A percentile compares a stretch with the other conserved stretches of the same genome.
phyloP scores from a whole-genome alignment of 1,140 invertebrate genomes.

The Rhyzopertha dominica region DNA sequence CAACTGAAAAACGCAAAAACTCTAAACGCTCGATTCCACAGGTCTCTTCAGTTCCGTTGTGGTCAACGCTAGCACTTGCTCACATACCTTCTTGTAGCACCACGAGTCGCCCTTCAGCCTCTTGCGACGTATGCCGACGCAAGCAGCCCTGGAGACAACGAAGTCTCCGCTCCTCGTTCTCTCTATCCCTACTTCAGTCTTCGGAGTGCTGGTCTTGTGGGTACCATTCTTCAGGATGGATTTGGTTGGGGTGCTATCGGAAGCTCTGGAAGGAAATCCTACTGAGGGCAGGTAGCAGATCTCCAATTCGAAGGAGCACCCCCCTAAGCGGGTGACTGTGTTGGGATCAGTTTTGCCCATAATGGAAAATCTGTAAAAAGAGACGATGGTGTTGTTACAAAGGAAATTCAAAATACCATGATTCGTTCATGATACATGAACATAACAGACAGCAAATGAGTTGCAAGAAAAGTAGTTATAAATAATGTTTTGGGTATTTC shows the following conservation, averaged over 20 bases:
- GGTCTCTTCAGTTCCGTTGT: slow-evolving; percentile 42
- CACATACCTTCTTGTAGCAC: slow-evolving; percentile 82
- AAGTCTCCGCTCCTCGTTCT: slow-evolving; percentile 4
- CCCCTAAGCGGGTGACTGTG: slow-evolving; percentile 40
- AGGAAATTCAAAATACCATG: slow-evolving; percentile 18
- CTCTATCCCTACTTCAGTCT: slow-evolving; percentile 9
- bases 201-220: slow-evolving; percentile 23
- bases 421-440: slow-evolving; percentile 13
- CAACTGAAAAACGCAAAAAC: slow-evolving; percentile 1
- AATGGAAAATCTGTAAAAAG: slow-evolving; percentile 56
- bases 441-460: slow-evolving; percentile 21
- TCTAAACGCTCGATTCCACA: slow-evolving; percentile 32
- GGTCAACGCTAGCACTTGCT: slow-evolving; percentile 67
- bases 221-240: slow-evolving; percentile 28
- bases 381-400: slow-evolving; percentile 5
- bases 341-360: slow-evolving; percentile 55
- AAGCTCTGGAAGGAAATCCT: slow-evolving; percentile 23
- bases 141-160: slow-evolving; percentile 25
- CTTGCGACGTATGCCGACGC: slow-evolving; percentile 70
- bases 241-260: slow-evolving; percentile 24
- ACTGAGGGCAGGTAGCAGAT: slow-evolving; percentile 59
- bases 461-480: slow-evolving; percentile 22
- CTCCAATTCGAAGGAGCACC: slow-evolving; percentile 74
- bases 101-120: slow-evolving; percentile 77
- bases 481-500: no score